Evolutionary conservation across 2,113 vertebrate species (phyloP).

Genomic region (Plotosus lineatus): DNA sequence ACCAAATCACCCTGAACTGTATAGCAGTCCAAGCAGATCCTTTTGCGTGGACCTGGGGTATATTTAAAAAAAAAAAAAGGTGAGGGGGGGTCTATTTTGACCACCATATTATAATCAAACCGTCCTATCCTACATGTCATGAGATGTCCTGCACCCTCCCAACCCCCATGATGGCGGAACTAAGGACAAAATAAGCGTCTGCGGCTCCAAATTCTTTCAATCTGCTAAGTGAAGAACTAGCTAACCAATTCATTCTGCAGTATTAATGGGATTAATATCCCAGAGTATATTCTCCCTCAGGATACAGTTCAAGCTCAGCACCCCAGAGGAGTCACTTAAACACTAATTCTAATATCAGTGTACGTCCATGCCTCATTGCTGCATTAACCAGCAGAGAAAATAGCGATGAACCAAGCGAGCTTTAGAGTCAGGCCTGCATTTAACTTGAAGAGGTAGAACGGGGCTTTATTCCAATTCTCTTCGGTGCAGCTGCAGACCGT

Average conservation of each 20-base stretch:
- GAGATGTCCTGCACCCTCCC: neutral
- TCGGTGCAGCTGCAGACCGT: slow-evolving; percentile 51
- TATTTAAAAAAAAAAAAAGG: no score
- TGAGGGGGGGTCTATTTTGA: no score
- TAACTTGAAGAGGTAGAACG: slow-evolving; percentile 53
- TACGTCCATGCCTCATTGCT: slow-evolving; percentile 51
- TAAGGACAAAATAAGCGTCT: neutral
- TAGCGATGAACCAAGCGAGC: slow-evolving; percentile 45
- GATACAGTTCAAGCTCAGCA: slow-evolving; percentile 37
- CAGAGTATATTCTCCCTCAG: slow-evolving; percentile 19
- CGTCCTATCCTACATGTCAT: neutral
- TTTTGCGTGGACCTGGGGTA: neutral
- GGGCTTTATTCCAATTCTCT: slow-evolving; percentile 55
- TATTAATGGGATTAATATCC: slow-evolving; percentile 40
- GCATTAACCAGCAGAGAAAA: slow-evolving; percentile 56
- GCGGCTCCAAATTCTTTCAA: slow-evolving; percentile 1
- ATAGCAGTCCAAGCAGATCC: neutral
- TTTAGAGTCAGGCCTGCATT: slow-evolving; percentile 46
- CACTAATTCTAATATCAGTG: slow-evolving; percentile 50
- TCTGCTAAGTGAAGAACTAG: slow-evolving; percentile 9
- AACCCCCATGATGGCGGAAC: neutral
- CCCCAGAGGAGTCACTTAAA: slow-evolving; percentile 37
- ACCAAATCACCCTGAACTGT: neutral
- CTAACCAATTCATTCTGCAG: neutral
- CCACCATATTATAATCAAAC: neutral